Evolutionary conservation across 2,797 vertebrate species (phyloP).

Genomic region (Fundulus diaphanus): DNA sequence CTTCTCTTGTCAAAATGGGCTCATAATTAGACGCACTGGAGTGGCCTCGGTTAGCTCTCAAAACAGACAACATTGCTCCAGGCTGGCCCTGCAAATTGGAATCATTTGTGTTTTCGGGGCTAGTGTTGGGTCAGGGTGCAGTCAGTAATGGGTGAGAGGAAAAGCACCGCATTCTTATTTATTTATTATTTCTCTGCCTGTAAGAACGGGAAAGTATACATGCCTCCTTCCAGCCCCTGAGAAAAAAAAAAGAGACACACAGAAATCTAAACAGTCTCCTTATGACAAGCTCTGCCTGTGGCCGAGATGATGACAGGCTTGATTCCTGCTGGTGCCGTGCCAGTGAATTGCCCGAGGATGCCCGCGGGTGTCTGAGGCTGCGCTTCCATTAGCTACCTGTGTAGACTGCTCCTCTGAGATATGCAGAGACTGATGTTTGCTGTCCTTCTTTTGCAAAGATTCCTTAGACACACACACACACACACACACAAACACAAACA

Average conservation of each 20-base stretch:
- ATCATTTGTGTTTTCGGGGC: constrained; percentile 64
- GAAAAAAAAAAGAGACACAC: constrained; percentile 31
- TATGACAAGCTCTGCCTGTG: constrained; percentile 58
- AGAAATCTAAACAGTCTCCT: constrained; percentile 54
- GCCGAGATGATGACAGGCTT: constrained; percentile 71
- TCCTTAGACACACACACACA: constrained; percentile 21
- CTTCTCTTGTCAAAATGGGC: constrained; percentile 56
- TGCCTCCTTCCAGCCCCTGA: background rate
- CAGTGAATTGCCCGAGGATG: constrained; percentile 74
- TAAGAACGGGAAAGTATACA: constrained; percentile 19
- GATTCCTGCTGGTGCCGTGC: constrained; percentile 71
- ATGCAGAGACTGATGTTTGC: constrained; percentile 60
- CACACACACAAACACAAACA: constrained; percentile 26
- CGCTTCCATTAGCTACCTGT: constrained; percentile 75
- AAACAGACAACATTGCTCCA: constrained; percentile 63
- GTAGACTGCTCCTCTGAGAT: constrained; percentile 68
- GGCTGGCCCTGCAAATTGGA: constrained; percentile 61
- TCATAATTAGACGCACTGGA: constrained; percentile 64
- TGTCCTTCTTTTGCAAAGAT: constrained; percentile 55
- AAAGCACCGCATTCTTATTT: constrained; percentile 25
- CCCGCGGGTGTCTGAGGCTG: constrained; percentile 70
- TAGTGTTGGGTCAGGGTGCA: constrained; percentile 34
- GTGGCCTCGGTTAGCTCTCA: constrained; percentile 52
- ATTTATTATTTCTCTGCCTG: constrained; percentile 40
- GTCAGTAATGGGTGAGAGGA: constrained; percentile 33